These are phyloP conservation scores for Scomber colias DNA, from an alignment of 2,113 vertebrate species.

Conservation along the genomic window DNA sequence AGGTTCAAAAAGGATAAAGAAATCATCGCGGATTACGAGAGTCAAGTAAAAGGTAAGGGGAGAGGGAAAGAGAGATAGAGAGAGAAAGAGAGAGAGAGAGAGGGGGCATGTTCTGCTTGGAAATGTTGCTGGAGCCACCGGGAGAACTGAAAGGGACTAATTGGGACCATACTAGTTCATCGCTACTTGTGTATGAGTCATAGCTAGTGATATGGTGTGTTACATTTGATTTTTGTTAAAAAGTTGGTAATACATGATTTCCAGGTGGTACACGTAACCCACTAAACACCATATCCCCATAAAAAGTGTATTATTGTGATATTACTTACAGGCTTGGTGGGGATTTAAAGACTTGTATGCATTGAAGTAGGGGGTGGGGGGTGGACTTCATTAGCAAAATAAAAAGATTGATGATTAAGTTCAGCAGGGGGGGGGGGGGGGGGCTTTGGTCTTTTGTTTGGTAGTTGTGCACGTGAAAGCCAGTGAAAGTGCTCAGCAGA, in stretches of 20 bases:
- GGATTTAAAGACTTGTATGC: not conserved
- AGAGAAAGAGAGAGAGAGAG: too few relatives aligned
- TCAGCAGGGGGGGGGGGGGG: too few relatives aligned
- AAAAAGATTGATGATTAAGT: not conserved
- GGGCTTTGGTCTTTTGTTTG: not conserved
- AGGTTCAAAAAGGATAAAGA: constrained; percentile 99
- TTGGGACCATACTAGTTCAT: constrained; percentile 17
- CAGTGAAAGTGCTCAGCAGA: not conserved
- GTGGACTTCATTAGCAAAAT: not conserved
- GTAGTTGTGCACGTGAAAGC: constrained; percentile 16
- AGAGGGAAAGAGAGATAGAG: too few relatives aligned
- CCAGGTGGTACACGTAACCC: not conserved
- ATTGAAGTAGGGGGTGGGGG: accelerated
- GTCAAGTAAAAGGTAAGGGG: constrained; percentile 96
- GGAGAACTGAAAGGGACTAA: not conserved
- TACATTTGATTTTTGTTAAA: not conserved
- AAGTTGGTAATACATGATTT: constrained; percentile 3
- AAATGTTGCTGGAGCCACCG: constrained; percentile 18
- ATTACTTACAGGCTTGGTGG: not conserved
- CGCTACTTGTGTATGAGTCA: constrained; percentile 55
- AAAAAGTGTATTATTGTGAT: not conserved
- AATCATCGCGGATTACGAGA: constrained; percentile 96
- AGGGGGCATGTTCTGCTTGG: not conserved
- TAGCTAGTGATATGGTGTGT: not conserved
- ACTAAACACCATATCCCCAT: not conserved